These are phyloP conservation scores for Spea multiplicata DNA, from an alignment of 2,113 vertebrate species.

Conservation along the genomic window DNA sequence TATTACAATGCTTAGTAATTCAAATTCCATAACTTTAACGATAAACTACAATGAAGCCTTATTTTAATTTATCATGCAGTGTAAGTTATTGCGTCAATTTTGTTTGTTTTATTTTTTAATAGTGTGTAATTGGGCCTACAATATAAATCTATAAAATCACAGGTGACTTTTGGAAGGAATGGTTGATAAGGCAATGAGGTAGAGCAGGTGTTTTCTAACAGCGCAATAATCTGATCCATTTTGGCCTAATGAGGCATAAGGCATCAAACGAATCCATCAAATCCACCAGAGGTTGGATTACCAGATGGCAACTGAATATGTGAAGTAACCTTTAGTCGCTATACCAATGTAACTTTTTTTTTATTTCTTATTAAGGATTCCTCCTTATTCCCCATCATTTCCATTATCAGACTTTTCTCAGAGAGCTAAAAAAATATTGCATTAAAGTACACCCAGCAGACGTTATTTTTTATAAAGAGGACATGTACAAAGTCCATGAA, in stretches of 20 bases:
- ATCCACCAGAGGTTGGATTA: conserved; percentile 26
- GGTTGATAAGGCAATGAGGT: background rate
- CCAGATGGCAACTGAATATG: conserved; percentile 30
- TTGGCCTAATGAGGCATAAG: conserved; percentile 41
- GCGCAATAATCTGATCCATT: conserved; percentile 32
- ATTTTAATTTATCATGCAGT: too few relatives aligned
- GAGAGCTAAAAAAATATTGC: background rate
- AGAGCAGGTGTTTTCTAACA: conserved; percentile 36
- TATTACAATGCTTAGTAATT: too few relatives aligned
- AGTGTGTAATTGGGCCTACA: background rate
- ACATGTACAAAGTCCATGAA: background rate
- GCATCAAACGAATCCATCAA: conserved; percentile 7
- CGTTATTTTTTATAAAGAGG: background rate
- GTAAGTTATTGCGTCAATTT: background rate
- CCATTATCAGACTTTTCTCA: background rate
- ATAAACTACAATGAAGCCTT: too few relatives aligned
- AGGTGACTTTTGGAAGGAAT: background rate
- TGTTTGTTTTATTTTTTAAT: background rate
- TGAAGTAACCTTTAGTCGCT: conserved; percentile 10
- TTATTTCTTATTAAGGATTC: background rate
- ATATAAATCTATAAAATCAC: background rate
- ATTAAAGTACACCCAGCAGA: background rate
- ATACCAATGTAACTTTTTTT: background rate
- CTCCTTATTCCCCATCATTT: background rate
- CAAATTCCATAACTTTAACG: too few relatives aligned